phyloP scores from a whole-genome alignment of 1,140 invertebrate species.

The Elymnias hypermnestra region DNA sequence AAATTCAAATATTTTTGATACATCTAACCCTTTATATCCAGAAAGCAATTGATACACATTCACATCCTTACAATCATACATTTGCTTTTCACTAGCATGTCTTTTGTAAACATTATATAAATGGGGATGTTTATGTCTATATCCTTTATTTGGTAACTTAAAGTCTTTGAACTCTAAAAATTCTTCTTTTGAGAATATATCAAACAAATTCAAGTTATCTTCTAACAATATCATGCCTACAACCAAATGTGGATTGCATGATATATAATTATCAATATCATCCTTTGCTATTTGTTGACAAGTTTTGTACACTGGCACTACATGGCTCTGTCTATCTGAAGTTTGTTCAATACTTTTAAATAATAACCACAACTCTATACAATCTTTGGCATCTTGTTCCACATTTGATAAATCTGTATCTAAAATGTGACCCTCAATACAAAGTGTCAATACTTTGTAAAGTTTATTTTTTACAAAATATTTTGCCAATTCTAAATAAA shows the following conservation, averaged over 20 bases:
- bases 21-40: constrained; percentile 76
- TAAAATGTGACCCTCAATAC: constrained; percentile 61
- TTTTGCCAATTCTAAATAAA: constrained; percentile 74
- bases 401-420: constrained; percentile 54
- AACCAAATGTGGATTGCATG: constrained; percentile 62
- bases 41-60: constrained; percentile 78
- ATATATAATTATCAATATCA: constrained; percentile 61
- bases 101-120: constrained; percentile 64
- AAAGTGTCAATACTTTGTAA: constrained; percentile 69
- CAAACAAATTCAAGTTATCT: constrained; percentile 61
- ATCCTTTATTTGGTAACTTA: constrained; percentile 57
- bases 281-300: constrained; percentile 67
- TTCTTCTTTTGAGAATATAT: constrained; percentile 66
- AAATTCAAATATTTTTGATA: constrained; percentile 77
- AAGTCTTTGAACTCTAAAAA: constrained; percentile 64
- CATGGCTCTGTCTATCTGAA: constrained; percentile 64
- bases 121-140: constrained; percentile 67
- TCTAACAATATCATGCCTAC: constrained; percentile 68
- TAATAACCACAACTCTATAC: constrained; percentile 68
- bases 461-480: constrained; percentile 76
- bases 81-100: constrained; percentile 46
- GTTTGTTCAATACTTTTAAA: constrained; percentile 71
- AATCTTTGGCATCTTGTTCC: constrained; percentile 58
- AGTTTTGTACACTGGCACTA: constrained; percentile 68
- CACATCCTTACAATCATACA: constrained; percentile 63